These are phyloP conservation scores for Canis aureus DNA, from an alignment of 2,113 vertebrate genomes.

Conservation along the genomic window DNA sequence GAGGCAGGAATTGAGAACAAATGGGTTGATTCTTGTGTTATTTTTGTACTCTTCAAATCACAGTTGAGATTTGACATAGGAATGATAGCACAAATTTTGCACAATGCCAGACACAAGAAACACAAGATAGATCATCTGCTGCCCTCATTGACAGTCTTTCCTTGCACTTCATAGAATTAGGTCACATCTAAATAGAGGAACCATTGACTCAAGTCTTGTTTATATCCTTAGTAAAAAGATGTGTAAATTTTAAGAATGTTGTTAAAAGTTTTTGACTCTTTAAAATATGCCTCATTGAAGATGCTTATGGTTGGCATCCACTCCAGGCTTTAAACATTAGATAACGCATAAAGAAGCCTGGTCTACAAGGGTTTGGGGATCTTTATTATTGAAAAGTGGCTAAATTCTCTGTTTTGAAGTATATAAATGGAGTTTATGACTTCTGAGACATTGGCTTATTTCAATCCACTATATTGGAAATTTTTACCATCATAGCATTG, in stretches of 20 bases:
- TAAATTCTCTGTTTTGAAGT: neutral
- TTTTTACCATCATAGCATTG: neutral
- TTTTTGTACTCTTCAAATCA: neutral
- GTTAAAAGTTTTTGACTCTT: neutral
- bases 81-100: slow-evolving; percentile 17
- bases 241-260: neutral
- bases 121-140: neutral
- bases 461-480: neutral
- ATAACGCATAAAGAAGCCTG: neutral
- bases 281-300: neutral
- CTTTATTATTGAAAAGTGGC: neutral
- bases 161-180: neutral
- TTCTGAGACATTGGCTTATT: neutral
- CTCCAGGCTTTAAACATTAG: neutral
- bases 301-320: neutral
- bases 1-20: neutral
- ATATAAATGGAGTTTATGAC: neutral
- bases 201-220: neutral
- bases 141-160: neutral
- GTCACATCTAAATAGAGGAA: neutral
- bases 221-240: neutral
- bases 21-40: neutral
- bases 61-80: neutral
- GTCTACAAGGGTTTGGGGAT: neutral
- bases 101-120: neutral